Percentiles rank a stretch among this genome's conserved stretches.
Conservation (phyloP, 2,888 invertebrate species). For the Aporophyla lueneburgensis region DNA sequence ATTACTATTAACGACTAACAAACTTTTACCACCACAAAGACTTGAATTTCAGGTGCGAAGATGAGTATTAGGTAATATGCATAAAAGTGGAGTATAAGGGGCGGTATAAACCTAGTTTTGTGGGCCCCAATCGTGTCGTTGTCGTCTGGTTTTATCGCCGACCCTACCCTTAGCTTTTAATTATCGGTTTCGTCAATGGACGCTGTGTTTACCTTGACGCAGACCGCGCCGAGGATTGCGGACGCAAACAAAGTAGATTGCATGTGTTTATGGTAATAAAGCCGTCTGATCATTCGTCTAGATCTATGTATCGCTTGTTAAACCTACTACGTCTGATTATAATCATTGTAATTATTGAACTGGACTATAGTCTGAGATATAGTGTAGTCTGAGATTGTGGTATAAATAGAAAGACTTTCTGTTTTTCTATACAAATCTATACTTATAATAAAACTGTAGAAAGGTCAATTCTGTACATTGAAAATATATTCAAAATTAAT, state of each 20-base stretch:
- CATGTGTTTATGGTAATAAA: conserved; percentile 48
- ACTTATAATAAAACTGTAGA: too few species aligned
- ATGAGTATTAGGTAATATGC: conserved; percentile 57
- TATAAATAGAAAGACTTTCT: not conserved
- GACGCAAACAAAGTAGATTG: conserved; percentile 53
- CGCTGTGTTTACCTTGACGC: conserved; percentile 52
- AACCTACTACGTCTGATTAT: conserved; percentile 11
- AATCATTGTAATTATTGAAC: conserved; percentile 13
- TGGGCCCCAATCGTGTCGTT: conserved; percentile 62
- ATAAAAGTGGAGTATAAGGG: conserved; percentile 61
- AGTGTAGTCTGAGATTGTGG: not conserved
- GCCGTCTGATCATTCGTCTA: conserved; percentile 30
- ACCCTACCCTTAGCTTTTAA: conserved; percentile 69
- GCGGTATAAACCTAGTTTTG: conserved; percentile 70
- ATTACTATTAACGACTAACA: not conserved
- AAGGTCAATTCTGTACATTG: too few species aligned
- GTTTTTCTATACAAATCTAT: too few species aligned
- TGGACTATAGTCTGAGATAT: not conserved
- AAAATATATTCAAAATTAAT: too few species aligned
- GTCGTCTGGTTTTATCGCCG: conserved; percentile 63
- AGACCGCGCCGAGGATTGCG: conserved; percentile 41
- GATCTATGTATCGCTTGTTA: conserved; percentile 19
- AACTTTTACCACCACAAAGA: conserved; percentile 36
- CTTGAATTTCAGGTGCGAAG: conserved; percentile 54
- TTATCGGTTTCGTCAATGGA: conserved; percentile 69